A percentile compares a stretch with the other conserved stretches of the same genome.
Evolutionary conservation across 2,797 vertebrate species (phyloP).

Genomic region (Anas georgica): DNA sequence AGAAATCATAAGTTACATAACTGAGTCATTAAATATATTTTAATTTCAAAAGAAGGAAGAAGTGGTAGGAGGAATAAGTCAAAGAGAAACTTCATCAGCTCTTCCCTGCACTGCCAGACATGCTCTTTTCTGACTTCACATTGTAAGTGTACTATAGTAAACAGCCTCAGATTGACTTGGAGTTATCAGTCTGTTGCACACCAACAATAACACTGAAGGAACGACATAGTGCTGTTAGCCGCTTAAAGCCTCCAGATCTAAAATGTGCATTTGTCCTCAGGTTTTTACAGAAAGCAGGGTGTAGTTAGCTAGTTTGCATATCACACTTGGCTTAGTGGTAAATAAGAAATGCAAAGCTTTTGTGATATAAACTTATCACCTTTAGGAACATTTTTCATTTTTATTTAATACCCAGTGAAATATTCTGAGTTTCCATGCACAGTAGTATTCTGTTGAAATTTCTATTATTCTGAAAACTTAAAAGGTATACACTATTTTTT

Average conservation of each 20-base stretch:
- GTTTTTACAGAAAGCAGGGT: neutral
- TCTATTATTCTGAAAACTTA: neutral
- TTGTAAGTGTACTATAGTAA: neutral
- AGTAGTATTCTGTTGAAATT: neutral
- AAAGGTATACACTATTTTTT: neutral
- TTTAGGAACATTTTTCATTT: neutral
- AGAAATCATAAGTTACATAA: neutral
- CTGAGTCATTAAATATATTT: neutral
- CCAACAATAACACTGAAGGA: neutral
- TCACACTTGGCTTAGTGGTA: neutral
- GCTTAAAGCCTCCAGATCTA: neutral
- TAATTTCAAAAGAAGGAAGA: neutral
- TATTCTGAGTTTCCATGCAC: neutral
- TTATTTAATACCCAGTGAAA: neutral
- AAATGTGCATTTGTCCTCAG: neutral
- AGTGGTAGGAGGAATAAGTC: accelerated
- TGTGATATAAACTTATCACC: neutral
- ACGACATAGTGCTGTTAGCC: accelerated
- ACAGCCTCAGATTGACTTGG: neutral
- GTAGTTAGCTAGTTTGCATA: neutral
- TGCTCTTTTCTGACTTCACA: neutral
- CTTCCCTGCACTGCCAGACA: neutral
- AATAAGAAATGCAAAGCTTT: neutral
- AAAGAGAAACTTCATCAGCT: neutral
- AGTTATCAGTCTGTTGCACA: neutral